Base-by-base conservation (phyloP, 2,797 vertebrate species). In the Eurystomus glaucurus region DNA sequence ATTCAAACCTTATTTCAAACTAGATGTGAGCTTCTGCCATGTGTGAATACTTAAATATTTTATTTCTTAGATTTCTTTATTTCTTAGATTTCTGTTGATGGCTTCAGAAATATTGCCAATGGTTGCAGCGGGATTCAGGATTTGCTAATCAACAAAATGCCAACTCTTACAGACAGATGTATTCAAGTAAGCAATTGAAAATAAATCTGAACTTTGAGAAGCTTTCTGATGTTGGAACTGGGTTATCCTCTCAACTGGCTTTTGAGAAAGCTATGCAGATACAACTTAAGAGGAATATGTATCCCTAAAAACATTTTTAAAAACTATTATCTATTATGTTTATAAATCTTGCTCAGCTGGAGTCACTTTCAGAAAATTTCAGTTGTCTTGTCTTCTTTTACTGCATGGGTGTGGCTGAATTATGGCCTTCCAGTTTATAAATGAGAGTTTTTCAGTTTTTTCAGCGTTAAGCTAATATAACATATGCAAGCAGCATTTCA, bases 71-170 rank as follows among this genome's bases (percentile, higher is more conserved):
- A 37, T 37, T 37, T 37, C 37, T 37, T 37, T 37, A 10, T 37
- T 37, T 37, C 92, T 79, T 85, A 99, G 99, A 98, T 99, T 95
- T 99, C 98, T 62, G 98, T 98, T 91, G 98, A 98, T 93, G 98
- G 98, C 64, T 99, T 99, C 97, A 98, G 46, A 95, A 98, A 98
- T 92, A 97, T 98, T 88, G 98, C 98, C 18, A 96, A 41, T 23
- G 98, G 97, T 84, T 99, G 98, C 92, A 98, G 93, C 37, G 94
- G 93, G 22, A 98, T 99, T 95, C 98, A 96, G 86, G 97, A 99
- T 50, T 95, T 99, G 65, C 98, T 98, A 41, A 98, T 99, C 83
- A 98, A 99, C 48, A 98, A 99, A 94, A 98, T 98, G 98, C 98
- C 98, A 74, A 98, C 98, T 22, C 98, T 99, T 84, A 99, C 98